Base-by-base conservation (phyloP, 2,888 invertebrate species). In the Amiota mariae region DNA sequence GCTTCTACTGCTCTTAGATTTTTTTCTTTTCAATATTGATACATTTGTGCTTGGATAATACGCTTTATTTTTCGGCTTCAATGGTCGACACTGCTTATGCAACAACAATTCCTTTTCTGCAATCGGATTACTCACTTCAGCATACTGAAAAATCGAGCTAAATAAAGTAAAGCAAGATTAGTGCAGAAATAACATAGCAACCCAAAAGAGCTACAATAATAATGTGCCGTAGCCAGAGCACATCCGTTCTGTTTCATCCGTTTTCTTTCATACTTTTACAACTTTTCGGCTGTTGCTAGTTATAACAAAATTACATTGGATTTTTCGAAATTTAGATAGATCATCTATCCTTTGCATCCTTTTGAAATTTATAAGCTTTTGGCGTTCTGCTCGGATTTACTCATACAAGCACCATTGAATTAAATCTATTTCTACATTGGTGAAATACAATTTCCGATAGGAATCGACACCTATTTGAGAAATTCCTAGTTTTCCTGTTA, bases 231-330 rank as follows among this genome's bases (percentile, higher is more conserved):
- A 63, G 36, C 4, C 15, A 66, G n/a, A n/a, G 47, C 18, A 49
- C 66, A 57, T 10, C 57, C 10, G 18, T 1, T 57, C 57, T 13
- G 18, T 20, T 57, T 3, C 57, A 1, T 15, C 57, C 10, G n/a
- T 15, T 15, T 12, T 57, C 57, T n/a, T 15, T 56, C n/a, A 24
- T 6, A 11, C 15, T 15, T 24, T 54, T 12, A 56, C 20, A 24
- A 56, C 47, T 72, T 75, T 76, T 72, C 72, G 36, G 73, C 77
- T 61, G 73, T 67, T 84, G 76, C 82, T 85, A 86, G 77, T 83
- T 86, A 83, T 83, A 83, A 83, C 84, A 83, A 83, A 83, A 86
- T 83, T 85, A 86, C 86, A 86, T 83, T 83, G 85, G 85, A 83
- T 80, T 86, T 83, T 83, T 86, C 83, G 85, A 51, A 67, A 51